Evolutionary conservation across 2,113 vertebrate species (phyloP).

Genomic region (Gymnocephalus cernua): DNA sequence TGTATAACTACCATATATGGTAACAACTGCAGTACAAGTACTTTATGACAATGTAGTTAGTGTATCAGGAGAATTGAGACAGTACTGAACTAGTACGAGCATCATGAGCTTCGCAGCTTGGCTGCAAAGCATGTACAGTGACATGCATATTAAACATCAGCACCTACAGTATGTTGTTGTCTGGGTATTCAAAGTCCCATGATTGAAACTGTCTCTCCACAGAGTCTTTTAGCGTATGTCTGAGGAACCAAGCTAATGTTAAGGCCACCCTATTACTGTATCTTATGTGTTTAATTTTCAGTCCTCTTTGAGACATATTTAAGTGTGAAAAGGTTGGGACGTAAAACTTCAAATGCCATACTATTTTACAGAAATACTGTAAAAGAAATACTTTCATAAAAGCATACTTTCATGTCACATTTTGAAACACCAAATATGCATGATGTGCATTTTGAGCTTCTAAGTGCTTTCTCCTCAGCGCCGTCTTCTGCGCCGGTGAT

Average conservation of each 20-base stretch:
- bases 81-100: slow-evolving; percentile 49
- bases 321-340: slow-evolving; percentile 34
- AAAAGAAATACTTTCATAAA: slow-evolving; percentile 22
- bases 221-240: slow-evolving; percentile 43
- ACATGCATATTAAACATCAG: slow-evolving; percentile 68
- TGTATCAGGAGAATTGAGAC: slow-evolving; percentile 61
- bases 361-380: slow-evolving; percentile 55
- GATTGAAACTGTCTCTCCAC: slow-evolving; percentile 27
- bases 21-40: slow-evolving; percentile 74
- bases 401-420: slow-evolving; percentile 54
- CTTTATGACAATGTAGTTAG: slow-evolving; percentile 66
- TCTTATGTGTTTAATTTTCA: slow-evolving; percentile 42
- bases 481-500: slow-evolving; percentile 82
- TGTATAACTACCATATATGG: slow-evolving; percentile 71
- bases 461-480: slow-evolving; percentile 70
- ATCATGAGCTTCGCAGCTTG: slow-evolving; percentile 48
- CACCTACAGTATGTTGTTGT: slow-evolving; percentile 52
- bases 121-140: slow-evolving; percentile 61
- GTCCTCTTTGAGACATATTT: slow-evolving; percentile 54
- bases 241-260: slow-evolving; percentile 54
- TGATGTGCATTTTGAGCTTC: slow-evolving; percentile 43
- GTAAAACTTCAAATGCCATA: slow-evolving; percentile 38
- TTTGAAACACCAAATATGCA: slow-evolving; percentile 54
- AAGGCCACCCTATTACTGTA: slow-evolving; percentile 69
- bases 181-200: slow-evolving; percentile 33